Evolutionary conservation across 2,113 vertebrate genomes (phyloP), one percentile per base, ranked within the genome.

Genomic region (Bubo scandiacus): DNA sequence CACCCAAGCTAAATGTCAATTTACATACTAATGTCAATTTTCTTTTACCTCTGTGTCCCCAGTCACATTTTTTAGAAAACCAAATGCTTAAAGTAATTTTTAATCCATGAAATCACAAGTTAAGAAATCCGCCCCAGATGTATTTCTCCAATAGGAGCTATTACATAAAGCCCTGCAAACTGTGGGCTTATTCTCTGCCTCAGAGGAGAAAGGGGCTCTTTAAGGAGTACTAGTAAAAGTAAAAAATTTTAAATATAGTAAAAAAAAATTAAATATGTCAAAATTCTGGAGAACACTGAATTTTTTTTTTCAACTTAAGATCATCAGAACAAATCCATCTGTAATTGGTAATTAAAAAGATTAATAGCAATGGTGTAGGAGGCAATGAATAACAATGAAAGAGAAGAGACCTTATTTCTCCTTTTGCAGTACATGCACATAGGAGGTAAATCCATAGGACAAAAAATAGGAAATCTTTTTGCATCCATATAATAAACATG

Each of bases 1-100:
- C 34, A 91, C 58, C 74, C 66, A 72, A 96, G 66, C 59, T 94
- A 90, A 92, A 94, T 94, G 79, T 78, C 81, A 86, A 68, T 96
- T 93, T 96, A 78, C 90, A 88, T 62, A 83, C 30, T 88, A 95
- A 88, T 74, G 55, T 58, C 79, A 97, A 36, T 88, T 95, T 87
- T 71, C 45, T 74, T 62, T 83, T 93, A 83, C 88, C 55, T 94
- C 51, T 66, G 36, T 77, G 57, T 96, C 85, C 49, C 38, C 67
- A 77, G 63, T 66, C 43, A 34, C 34, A 16, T 29, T 79, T 91
- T 95, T 81, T 78, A 83, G 71, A 83, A 94, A 95, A 52, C 16
- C 30, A 86, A 90, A 66, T 38, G n/a, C 81, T 70, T 42, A 40
- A 67, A 77, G 54, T 71, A 86, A 77, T 90, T 93, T 91, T 93